Base-by-base conservation (phyloP, 1,140 invertebrate species). In the Andrena cerasifolii region DNA sequence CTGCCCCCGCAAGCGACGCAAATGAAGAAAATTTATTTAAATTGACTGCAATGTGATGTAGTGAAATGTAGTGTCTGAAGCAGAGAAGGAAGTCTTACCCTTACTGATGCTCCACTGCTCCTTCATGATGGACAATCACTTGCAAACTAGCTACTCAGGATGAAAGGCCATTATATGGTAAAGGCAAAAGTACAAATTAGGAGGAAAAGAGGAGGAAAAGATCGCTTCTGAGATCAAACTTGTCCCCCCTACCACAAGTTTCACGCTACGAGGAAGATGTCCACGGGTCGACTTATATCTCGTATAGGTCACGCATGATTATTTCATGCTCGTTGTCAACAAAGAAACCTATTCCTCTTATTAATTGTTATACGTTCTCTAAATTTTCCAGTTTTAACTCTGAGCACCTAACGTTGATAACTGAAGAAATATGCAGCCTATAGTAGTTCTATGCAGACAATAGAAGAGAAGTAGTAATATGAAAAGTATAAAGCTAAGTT, bases 51-150 rank as follows among this genome's bases (percentile, higher is more conserved):
- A 40, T 10, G 10, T 24, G 26, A 28, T 68, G n/a, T 24, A 8
- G 21, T n/a, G 0, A 7, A 56, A 40, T 24, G 16, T 10, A 49
- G 4, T 24, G 40, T 6, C 12, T 18, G 3, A 26, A 5, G 0
- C 3, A 21, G 18, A 61, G 4, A 43, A 53, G 43, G n/a, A 24
- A 33, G 47, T 54, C 70, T 77, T 26, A 86, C 79, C 80, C 1
- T 82, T 70, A 24, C 31, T 66, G 18, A 28, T n/a, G 26, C 16
- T 51, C 71, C 53, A 66, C 8, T 18, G 47, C 24, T 82, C 56
- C 56, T 82, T 78, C 85, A 86, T 87, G 82, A 54, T 86, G 73
- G 67, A 53, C 59, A 73, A 71, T 74, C 63, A 56, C 54, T 36
- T 33, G 26, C 56, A 56, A 67, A 86, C 62, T 87, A 58, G 18